Conservation (phyloP, 2,113 vertebrate species). For the Ictalurus furcatus region DNA sequence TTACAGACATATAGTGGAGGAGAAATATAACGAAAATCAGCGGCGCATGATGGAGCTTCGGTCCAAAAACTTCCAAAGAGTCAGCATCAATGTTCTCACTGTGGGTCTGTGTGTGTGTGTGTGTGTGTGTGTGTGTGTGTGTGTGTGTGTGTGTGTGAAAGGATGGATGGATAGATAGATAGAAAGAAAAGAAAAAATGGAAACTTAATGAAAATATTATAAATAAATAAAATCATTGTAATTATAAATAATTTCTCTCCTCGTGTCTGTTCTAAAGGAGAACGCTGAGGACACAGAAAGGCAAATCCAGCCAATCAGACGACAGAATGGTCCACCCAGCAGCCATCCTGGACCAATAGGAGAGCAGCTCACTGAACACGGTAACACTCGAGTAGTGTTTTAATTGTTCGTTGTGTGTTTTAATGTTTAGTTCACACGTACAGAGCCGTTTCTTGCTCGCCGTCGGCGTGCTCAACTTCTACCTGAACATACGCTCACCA, state of each 20-base stretch:
- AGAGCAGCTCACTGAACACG: constrained; percentile 46
- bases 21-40: constrained; percentile 81
- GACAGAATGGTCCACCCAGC: not conserved
- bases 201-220: no score
- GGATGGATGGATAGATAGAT: not conserved
- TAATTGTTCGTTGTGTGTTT: not conserved
- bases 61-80: constrained; percentile 66
- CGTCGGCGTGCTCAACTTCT: no score
- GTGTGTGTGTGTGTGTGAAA: not conserved
- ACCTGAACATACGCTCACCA: not conserved
- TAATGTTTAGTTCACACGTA: not conserved
- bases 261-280: constrained; percentile 63
- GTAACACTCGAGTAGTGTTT: constrained; percentile 58
- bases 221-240: not conserved
- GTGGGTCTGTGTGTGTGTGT: constrained; percentile 62
- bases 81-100: constrained; percentile 62
- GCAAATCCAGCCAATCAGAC: constrained; percentile 54
- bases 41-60: constrained; percentile 73
- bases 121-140: not conserved
- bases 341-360: constrained; percentile 41
- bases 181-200: not conserved
- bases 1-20: constrained; percentile 76
- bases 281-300: constrained; percentile 45
- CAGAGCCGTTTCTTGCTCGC: not conserved
- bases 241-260: not conserved